phyloP scores from a whole-genome alignment of 2,113 vertebrate genomes.

The Loxodonta africana region DNA sequence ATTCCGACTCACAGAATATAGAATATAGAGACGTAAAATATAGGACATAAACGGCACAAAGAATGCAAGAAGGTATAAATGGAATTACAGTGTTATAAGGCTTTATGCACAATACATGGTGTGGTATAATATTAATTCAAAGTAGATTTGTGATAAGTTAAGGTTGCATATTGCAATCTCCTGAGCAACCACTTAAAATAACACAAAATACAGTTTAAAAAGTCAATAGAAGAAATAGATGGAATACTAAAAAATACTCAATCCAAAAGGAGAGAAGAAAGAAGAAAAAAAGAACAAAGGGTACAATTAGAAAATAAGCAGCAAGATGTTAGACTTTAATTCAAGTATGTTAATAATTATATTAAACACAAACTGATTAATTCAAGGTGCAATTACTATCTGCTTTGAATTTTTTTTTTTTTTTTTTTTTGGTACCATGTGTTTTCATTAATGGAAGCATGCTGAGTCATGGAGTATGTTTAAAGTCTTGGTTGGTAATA shows the following conservation, averaged over 20 bases:
- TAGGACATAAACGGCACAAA: not conserved
- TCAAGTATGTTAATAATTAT: not conserved
- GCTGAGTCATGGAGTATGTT: too few relatives aligned
- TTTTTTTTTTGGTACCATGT: too few relatives aligned
- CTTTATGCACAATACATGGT: not conserved
- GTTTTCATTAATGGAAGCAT: too few relatives aligned
- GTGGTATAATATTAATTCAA: not conserved
- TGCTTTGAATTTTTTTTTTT: too few relatives aligned
- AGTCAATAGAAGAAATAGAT: not conserved
- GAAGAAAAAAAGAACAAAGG: not conserved
- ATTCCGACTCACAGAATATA: not conserved
- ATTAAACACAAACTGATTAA: too few relatives aligned
- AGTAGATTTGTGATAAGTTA: not conserved
- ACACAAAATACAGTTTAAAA: not conserved
- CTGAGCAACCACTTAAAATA: not conserved
- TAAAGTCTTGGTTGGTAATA: too few relatives aligned
- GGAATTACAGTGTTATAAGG: not conserved
- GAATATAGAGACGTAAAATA: not conserved
- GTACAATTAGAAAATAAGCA: not conserved
- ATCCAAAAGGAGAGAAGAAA: not conserved
- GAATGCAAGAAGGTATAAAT: not conserved
- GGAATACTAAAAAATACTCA: too few relatives aligned
- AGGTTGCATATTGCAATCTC: not conserved
- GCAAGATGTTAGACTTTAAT: not conserved
- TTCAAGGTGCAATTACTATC: too few relatives aligned